Percentiles rank a stretch among this genome's conserved stretches.
Conservation (phyloP, 2,113 vertebrate species). For the Elephas maximus region DNA sequence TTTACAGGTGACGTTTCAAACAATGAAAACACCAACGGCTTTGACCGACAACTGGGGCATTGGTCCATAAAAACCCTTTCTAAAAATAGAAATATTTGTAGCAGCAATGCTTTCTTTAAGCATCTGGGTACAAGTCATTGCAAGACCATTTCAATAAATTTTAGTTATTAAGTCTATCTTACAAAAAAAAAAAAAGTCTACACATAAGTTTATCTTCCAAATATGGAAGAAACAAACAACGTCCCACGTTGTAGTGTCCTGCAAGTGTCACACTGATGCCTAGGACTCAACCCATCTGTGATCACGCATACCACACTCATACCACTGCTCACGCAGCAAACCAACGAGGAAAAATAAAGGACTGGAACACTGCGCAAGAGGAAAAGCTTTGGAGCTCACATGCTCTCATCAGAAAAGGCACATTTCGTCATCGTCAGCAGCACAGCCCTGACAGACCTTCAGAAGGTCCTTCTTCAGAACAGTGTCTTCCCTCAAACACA, state of each 20-base stretch:
- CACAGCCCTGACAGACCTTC: conserved; percentile 87
- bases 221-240: conserved; percentile 94
- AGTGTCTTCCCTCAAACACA: conserved; percentile 65
- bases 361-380: conserved; percentile 86
- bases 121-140: conserved; percentile 90
- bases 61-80: conserved; percentile 94
- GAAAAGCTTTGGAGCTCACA: conserved; percentile 90
- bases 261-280: conserved; percentile 90
- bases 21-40: conserved; percentile 88
- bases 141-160: conserved; percentile 90
- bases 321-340: conserved; percentile 88
- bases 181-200: conserved; percentile 88
- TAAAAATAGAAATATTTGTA: conserved; percentile 94
- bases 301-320: conserved; percentile 85
- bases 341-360: conserved; percentile 75
- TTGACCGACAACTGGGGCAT: conserved; percentile 91
- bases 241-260: conserved; percentile 91
- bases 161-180: conserved; percentile 89
- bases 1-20: conserved; percentile 89
- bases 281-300: conserved; percentile 87
- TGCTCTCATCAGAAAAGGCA: conserved; percentile 93
- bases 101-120: conserved; percentile 94
- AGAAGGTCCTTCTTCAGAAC: conserved; percentile 79
- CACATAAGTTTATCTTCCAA: conserved; percentile 93
- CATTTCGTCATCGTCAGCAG: conserved; percentile 89